Evolutionary conservation across 2,797 vertebrate species (phyloP).

Genomic region (Sphenodon punctatus): DNA sequence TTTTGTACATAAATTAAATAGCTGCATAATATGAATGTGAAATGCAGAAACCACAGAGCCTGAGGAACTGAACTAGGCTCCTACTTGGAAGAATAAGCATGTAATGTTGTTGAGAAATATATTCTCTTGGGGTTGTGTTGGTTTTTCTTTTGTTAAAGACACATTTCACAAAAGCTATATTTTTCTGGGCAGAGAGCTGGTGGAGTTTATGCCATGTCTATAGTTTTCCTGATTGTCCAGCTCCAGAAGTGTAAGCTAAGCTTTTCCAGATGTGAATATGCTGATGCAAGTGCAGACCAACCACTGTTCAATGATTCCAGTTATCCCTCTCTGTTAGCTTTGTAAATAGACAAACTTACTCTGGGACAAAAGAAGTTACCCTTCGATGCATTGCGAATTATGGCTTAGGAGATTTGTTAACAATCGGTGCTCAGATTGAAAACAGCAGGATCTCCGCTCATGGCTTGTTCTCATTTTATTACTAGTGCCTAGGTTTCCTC

Average conservation of each 20-base stretch:
- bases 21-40: neutral
- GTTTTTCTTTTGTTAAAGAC: neutral
- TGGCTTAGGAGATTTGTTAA: neutral
- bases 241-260: slow-evolving; percentile 14
- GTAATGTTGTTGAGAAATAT: neutral
- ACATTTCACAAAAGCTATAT: neutral
- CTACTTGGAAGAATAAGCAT: neutral
- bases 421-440: neutral
- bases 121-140: too few species aligned
- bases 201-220: slow-evolving; percentile 3
- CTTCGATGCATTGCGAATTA: neutral
- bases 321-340: neutral
- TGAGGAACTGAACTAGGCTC: neutral
- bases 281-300: neutral
- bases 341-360: neutral
- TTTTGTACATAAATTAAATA: slow-evolving; percentile 4
- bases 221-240: neutral
- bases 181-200: neutral
- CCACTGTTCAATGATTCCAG: neutral
- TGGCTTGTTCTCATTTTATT: accelerated
- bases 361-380: neutral
- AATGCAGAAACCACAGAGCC: neutral
- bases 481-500: neutral
- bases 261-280: slow-evolving; percentile 4
- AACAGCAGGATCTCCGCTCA: accelerated